A percentile compares a stretch with the other conserved stretches of the same genome.
phyloP scores from a whole-genome alignment of 2,888 invertebrate genomes.

The Luperina nickerlii region DNA sequence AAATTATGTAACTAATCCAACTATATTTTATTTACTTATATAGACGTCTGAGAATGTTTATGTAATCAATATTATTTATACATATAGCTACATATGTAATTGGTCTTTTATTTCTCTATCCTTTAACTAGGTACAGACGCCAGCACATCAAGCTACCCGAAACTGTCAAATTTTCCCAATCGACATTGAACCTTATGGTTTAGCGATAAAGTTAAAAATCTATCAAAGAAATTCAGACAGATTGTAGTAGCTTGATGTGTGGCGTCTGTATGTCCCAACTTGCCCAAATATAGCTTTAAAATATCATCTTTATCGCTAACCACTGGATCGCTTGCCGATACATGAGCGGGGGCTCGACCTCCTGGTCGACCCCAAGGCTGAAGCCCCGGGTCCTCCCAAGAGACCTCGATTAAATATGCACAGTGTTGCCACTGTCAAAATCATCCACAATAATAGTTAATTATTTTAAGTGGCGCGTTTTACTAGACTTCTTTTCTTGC shows the following conservation, averaged over 20 bases:
- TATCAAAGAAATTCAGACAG: no score
- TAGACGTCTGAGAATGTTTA: neutral
- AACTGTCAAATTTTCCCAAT: no score
- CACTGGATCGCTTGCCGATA: constrained; percentile 1
- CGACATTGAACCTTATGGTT: no score
- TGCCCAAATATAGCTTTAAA: neutral
- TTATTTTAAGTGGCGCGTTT: constrained; percentile 32
- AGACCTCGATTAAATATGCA: constrained; percentile 62
- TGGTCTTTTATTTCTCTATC: neutral
- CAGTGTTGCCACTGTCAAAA: constrained; percentile 47
- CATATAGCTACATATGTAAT: neutral
- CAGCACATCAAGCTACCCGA: no score
- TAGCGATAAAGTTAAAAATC: no score
- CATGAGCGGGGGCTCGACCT: constrained; percentile 7
- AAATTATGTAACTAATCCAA: no score
- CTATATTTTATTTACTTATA: neutral
- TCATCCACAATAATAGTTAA: constrained; percentile 30
- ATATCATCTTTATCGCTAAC: constrained; percentile 19
- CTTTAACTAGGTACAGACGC: no score
- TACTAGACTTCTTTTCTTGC: neutral
- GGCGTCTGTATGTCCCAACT: neutral
- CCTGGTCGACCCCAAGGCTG: no score
- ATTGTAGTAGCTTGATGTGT: no score
- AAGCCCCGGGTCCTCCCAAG: constrained; percentile 7
- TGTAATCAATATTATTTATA: neutral